These are phyloP conservation scores for Cyprinodon diabolis DNA, from an alignment of 2,797 vertebrate species.

Conservation along the genomic window DNA sequence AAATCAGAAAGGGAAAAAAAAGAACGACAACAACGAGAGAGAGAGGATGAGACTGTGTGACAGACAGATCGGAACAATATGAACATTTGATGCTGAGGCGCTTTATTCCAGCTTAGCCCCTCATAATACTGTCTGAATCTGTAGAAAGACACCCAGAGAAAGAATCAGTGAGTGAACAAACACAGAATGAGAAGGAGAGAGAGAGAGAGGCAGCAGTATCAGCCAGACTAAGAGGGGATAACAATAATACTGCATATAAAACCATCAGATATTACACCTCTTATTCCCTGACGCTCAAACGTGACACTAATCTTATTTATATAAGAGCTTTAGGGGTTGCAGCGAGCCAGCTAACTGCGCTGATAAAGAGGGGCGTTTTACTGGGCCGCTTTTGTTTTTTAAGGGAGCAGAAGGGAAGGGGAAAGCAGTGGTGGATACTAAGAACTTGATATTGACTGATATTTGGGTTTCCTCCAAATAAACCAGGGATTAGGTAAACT, in stretches of 20 bases:
- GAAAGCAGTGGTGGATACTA: slow-evolving; percentile 43
- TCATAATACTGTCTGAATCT: slow-evolving; percentile 75
- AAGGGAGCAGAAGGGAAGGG: slow-evolving; percentile 41
- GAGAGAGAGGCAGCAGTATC: slow-evolving; percentile 62
- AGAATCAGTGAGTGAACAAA: slow-evolving; percentile 59
- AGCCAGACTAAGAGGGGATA: slow-evolving; percentile 81
- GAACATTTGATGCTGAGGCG: slow-evolving; percentile 68
- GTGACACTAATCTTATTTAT: slow-evolving; percentile 87
- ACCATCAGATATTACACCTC: slow-evolving; percentile 85
- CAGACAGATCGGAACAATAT: slow-evolving; percentile 69
- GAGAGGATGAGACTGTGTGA: slow-evolving; percentile 44
- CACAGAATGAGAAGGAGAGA: slow-evolving; percentile 39
- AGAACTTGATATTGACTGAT: slow-evolving; percentile 74
- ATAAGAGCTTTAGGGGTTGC: slow-evolving; percentile 84
- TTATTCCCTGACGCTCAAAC: slow-evolving; percentile 80
- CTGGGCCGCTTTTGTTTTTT: slow-evolving; percentile 44
- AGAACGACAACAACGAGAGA: slow-evolving; percentile 11
- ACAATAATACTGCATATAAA: slow-evolving; percentile 84
- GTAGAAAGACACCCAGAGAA: slow-evolving; percentile 57
- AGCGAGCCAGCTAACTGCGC: slow-evolving; percentile 64
- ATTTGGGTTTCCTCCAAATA: slow-evolving; percentile 74
- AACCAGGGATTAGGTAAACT: slow-evolving; percentile 72
- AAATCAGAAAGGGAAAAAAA: slow-evolving; percentile 8
- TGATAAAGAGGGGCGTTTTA: slow-evolving; percentile 78
- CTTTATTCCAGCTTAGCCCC: slow-evolving; percentile 76